Evolutionary conservation across 2,888 invertebrate species (phyloP).

Genomic region (Lasioglossum vierecki): DNA sequence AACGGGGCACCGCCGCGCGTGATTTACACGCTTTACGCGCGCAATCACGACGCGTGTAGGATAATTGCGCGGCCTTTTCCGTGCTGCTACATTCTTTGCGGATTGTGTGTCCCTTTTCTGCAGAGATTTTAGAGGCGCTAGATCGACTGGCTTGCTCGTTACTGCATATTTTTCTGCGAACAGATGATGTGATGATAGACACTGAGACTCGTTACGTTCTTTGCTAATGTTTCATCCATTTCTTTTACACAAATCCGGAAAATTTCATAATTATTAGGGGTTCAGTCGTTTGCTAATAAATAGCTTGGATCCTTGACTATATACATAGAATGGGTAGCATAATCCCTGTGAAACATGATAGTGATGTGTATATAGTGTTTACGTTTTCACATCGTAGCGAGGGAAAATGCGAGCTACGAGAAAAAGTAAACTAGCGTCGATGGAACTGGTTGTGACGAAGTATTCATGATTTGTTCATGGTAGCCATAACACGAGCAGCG

Average conservation of each 20-base stretch:
- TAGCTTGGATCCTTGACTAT: not conserved
- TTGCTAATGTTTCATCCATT: not conserved
- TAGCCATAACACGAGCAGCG: slow-evolving; percentile 1
- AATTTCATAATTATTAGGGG: not conserved
- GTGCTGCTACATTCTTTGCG: not conserved
- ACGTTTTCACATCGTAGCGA: not conserved
- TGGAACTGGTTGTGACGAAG: not conserved
- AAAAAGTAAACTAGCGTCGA: not conserved
- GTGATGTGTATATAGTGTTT: not conserved
- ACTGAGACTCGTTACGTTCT: not conserved
- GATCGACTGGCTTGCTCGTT: not conserved
- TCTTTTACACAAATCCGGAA: not conserved
- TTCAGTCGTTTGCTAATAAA: not conserved
- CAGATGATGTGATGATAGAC: not conserved
- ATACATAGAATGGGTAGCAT: not conserved
- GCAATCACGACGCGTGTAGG: slow-evolving; percentile 11
- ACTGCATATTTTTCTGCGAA: not conserved
- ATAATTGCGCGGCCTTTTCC: slow-evolving; percentile 13
- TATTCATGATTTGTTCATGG: not conserved
- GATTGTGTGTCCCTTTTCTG: not conserved
- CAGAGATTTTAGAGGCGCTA: not conserved
- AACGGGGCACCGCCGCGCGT: slow-evolving; percentile 4
- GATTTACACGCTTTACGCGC: slow-evolving; percentile 25
- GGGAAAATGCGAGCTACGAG: not conserved
- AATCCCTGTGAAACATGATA: not conserved